Evolutionary conservation across 2,113 vertebrate genomes (phyloP).

Genomic region (Hippocampus zosterae): DNA sequence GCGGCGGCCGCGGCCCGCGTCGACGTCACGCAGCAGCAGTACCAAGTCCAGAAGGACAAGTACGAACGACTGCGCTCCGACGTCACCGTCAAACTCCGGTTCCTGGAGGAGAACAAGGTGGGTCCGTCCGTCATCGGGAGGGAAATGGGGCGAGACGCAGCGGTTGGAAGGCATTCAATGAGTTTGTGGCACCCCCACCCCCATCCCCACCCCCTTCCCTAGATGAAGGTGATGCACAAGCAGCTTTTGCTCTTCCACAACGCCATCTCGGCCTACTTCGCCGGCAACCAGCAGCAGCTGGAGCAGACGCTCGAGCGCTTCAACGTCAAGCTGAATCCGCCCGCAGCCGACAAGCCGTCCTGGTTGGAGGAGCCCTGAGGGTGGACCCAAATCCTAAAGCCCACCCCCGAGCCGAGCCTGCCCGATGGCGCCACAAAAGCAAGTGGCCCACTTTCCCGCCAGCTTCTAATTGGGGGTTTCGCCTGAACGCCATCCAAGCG

Average conservation of each 20-base stretch:
- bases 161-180: no score
- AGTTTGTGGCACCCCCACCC: no score
- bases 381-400: no score
- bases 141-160: no score
- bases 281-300: conserved; percentile 95
- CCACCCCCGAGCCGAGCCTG: not conserved
- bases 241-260: conserved; percentile 98
- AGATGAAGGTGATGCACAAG: conserved; percentile 99
- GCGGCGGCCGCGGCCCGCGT: conserved; percentile 81
- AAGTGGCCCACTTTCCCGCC: conserved; percentile 5
- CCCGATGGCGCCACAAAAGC: conserved; percentile 29
- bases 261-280: conserved; percentile 94
- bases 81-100: conserved; percentile 92
- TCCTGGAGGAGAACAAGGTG: conserved; percentile 98
- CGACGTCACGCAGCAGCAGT: conserved; percentile 84
- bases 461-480: not conserved
- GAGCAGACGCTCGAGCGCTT: conserved; percentile 96
- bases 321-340: conserved; percentile 89
- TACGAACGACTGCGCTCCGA: conserved; percentile 91
- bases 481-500: not conserved
- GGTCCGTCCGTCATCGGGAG: conserved; percentile 1
- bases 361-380: conserved; percentile 96
- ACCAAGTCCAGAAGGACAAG: conserved; percentile 89
- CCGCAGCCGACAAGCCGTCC: conserved; percentile 90
- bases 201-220: no score